Evolutionary conservation across 92 coral and sea anemone genomes (phyloP).

Genomic region (Phymanthus crucifer): DNA sequence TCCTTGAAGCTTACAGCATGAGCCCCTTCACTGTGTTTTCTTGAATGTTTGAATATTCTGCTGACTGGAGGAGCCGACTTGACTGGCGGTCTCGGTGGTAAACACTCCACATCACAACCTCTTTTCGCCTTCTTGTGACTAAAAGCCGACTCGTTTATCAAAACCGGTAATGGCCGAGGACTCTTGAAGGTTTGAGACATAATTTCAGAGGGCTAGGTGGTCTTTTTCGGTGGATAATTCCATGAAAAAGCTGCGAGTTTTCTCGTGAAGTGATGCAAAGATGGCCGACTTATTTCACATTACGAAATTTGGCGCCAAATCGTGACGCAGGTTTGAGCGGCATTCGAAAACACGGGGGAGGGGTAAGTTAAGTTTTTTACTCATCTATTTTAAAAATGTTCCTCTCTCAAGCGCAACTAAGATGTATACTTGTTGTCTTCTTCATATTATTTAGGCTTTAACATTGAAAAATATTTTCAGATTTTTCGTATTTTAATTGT

Average conservation of each 20-base stretch:
- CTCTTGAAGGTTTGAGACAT: conserved; percentile 85
- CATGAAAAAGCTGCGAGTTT: conserved; percentile 27
- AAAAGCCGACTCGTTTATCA: conserved; percentile 81
- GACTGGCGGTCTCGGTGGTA: conserved; percentile 97
- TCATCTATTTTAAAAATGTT: neutral
- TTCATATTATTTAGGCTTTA: neutral
- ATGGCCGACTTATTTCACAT: conserved; percentile 39
- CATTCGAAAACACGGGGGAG: conserved; percentile 8
- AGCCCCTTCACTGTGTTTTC: conserved; percentile 77
- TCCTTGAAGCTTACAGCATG: conserved; percentile 88
- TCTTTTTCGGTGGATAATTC: conserved; percentile 20
- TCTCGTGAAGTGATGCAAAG: conserved; percentile 25
- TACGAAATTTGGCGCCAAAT: conserved; percentile 98
- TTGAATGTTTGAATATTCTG: conserved; percentile 88
- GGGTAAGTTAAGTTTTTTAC: conserved; percentile 8
- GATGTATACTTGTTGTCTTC: neutral
- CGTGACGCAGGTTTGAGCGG: neutral
- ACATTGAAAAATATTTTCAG: neutral
- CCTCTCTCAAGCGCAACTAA: neutral
- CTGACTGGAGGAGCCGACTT: conserved; percentile 99
- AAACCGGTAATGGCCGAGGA: conserved; percentile 91
- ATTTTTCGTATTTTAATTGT: neutral
- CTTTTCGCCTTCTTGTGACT: conserved; percentile 88
- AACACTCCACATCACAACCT: conserved; percentile 66
- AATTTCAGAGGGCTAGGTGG: conserved; percentile 1